Conservation (phyloP, 2,888 invertebrate genomes). For the Andrena bucephala region DNA sequence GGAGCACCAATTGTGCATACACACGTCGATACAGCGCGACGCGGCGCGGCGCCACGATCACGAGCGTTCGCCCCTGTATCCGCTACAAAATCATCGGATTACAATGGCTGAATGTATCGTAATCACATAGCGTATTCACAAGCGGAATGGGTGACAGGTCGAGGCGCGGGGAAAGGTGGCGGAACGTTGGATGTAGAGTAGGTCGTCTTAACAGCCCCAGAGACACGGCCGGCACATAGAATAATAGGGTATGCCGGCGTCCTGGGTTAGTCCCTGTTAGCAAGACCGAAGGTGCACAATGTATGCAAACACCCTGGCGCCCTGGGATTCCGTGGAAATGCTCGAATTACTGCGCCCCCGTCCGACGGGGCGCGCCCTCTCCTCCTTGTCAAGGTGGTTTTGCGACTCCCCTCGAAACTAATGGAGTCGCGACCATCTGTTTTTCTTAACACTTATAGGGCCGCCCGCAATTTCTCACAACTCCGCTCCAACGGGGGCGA, state of each 20-base stretch:
- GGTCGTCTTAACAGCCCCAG: conserved; percentile 80
- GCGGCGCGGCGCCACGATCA: background rate
- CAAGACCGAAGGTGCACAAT: conserved; percentile 78
- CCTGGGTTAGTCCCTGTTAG: conserved; percentile 77
- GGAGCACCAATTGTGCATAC: conserved; percentile 26
- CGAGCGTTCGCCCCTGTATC: conserved; percentile 38
- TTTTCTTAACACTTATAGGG: conserved; percentile 32
- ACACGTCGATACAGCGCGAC: conserved; percentile 19
- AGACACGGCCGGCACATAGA: conserved; percentile 79
- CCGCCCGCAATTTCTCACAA: background rate
- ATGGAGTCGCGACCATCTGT: conserved; percentile 52
- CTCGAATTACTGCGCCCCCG: conserved; percentile 77
- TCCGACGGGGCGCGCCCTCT: conserved; percentile 58
- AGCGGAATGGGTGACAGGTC: conserved; percentile 64
- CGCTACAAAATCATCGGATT: conserved; percentile 70
- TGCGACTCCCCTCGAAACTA: conserved; percentile 52
- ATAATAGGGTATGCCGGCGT: conserved; percentile 77
- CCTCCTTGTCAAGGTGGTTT: conserved; percentile 51
- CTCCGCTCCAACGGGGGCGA: no score
- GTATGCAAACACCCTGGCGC: conserved; percentile 81
- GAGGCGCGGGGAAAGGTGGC: conserved; percentile 47
- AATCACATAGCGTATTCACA: conserved; percentile 74
- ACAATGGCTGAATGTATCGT: conserved; percentile 74
- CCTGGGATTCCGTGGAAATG: conserved; percentile 77
- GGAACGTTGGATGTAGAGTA: conserved; percentile 65